Base-by-base conservation (phyloP, 2,113 vertebrate genomes). In the Gymnobelideus leadbeateri region DNA sequence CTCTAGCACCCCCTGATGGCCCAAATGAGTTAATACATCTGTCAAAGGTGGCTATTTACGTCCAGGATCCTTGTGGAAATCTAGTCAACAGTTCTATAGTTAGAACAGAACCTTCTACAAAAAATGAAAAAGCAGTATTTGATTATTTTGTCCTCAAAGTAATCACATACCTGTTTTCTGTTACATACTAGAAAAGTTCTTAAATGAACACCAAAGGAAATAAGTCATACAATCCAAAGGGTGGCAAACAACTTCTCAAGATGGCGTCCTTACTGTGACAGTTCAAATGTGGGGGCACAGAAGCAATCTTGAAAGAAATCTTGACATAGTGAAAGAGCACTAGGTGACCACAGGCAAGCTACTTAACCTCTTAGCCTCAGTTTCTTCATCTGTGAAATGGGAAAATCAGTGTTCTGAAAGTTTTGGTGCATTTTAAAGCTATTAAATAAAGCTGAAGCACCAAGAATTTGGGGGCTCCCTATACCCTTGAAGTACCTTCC, bases 301-400 rank as follows among this genome's bases (percentile, higher is more conserved):
- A 84, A 84, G 16, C 0, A 43, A 43, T 84, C 68, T 43, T 19
- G 19, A 68, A 68, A 68, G 37, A 84, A 84, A 84, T 84, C 16
- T 43, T 23, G 37, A 77, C 14, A 43, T 16, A n/a, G 6, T 21
- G 19, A 84, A 43, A 43, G 19, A 84, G 68, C 37, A 10, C 46
- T 11, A 11, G 89, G 89, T 8, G n/a, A 37, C 2, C 2, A 1
- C 1, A 51, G 51, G 31, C 49, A 50, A 31, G n/a, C 0, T 0
- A 0, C 2, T 3, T 16, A n/a, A 28, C 5, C 50, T 25, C 54
- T 52, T 25, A 8, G 77, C 47, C 51, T 92, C 2, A 0, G 21
- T 43, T 49, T 89, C 91, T 93, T 93, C 96, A 26, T 91, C 95
- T 94, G 94, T 47, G 52, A 91, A 96, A 92, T 0, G 8, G 89